These are phyloP conservation scores for Turritopsis rubra DNA, from an alignment of 30 jellyfish, hydroid and myxozoan species.

Conservation along the genomic window DNA sequence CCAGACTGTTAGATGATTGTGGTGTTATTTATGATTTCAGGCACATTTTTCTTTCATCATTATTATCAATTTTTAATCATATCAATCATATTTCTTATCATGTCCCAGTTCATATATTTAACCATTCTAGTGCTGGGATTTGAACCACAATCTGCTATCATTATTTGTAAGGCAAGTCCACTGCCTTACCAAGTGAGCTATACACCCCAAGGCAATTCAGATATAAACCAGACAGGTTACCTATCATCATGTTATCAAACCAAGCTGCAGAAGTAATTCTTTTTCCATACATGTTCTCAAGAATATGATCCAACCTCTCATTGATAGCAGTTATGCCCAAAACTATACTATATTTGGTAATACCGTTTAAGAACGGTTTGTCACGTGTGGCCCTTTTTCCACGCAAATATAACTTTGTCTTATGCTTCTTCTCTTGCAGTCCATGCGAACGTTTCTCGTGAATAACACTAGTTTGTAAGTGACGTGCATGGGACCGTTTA, in stretches of 20 bases:
- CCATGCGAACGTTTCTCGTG: conserved; percentile 7
- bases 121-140: no score
- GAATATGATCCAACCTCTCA: neutral
- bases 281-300: conserved; percentile 23
- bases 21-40: no score
- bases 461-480: neutral
- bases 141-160: no score
- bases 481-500: conserved; percentile 9
- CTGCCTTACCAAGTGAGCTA: no score
- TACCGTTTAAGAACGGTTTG: neutral
- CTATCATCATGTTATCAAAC: conserved; percentile 16
- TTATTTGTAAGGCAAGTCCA: no score
- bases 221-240: no score
- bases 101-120: no score
- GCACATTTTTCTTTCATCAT: no score
- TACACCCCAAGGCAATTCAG: no score
- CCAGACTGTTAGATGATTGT: no score
- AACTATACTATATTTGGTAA: conserved; percentile 4
- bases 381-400: conserved; percentile 10
- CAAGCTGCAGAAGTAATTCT: conserved; percentile 8
- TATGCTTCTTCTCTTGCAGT: neutral
- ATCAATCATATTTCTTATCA: no score
- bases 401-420: neutral
- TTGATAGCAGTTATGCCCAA: conserved; percentile 9
- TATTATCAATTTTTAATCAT: no score